A percentile compares a stretch with the other conserved stretches of the same genome.
phyloP scores from a whole-genome alignment of 2,797 vertebrate genomes.

The Yasuhikotakia modesta region DNA sequence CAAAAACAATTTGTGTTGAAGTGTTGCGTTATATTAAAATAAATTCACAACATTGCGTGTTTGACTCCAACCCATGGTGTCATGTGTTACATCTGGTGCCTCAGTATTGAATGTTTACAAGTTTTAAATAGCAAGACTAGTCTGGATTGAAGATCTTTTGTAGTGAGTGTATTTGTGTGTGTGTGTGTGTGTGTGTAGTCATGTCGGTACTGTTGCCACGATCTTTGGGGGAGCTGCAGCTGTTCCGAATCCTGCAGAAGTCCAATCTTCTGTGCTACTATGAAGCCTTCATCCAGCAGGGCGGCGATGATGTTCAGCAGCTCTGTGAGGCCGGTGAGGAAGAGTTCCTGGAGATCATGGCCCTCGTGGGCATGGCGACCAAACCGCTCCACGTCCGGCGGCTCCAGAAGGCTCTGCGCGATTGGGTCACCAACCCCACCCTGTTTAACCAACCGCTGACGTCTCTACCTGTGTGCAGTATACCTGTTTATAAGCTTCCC shows the following conservation, averaged over 20 bases:
- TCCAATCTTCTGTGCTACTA: conserved; percentile 97
- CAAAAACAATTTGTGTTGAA: neutral
- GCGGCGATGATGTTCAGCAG: conserved; percentile 96
- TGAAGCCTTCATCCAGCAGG: conserved; percentile 99
- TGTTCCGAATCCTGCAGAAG: conserved; percentile 92
- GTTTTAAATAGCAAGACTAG: neutral
- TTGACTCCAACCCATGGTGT: no score
- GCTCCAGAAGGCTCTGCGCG: conserved; percentile 93
- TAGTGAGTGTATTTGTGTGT: neutral
- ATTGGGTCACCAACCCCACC: conserved; percentile 94
- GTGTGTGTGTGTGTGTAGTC: conserved; percentile 26
- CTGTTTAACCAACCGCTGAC: conserved; percentile 89
- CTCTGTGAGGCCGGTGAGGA: conserved; percentile 96
- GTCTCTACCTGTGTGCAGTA: conserved; percentile 93
- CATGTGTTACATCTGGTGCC: neutral
- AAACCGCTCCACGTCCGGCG: conserved; percentile 96
- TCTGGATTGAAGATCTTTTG: neutral
- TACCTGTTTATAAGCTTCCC: conserved; percentile 94
- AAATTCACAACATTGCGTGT: neutral
- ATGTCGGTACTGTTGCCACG: conserved; percentile 47
- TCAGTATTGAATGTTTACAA: no score
- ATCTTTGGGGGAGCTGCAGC: conserved; percentile 83
- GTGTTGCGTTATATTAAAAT: neutral
- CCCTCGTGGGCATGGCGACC: conserved; percentile 97
- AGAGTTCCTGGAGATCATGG: conserved; percentile 99